Base-by-base conservation (phyloP, 2,797 vertebrate genomes). In the Acomys russatus region DNA sequence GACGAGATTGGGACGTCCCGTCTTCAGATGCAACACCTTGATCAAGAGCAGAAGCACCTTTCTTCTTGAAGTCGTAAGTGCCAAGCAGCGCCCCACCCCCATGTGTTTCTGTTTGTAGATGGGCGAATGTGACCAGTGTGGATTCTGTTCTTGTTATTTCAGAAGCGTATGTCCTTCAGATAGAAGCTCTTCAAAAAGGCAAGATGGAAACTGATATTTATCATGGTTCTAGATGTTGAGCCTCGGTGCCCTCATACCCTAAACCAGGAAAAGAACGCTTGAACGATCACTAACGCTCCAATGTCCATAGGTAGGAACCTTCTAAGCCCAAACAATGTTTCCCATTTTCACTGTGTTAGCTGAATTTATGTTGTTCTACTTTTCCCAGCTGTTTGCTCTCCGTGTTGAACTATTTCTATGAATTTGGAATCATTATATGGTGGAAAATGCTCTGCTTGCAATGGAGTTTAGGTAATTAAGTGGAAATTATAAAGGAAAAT, bases 21-120 rank as follows among this genome's bases (percentile, higher is more conserved):
- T 95, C 85, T 93, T 95, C 12, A 6, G 80, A 92, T 11, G 63
- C 49, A 94, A 23, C 33, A 86, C 28, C 10, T 61, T 38, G 49
- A 77, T 33, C n/a, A 33, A 64, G 89, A 76, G 4, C 10, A 12
- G 14, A 30, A 12, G 20, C 20, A 22, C 9, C 20, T 6, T 15
- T 71, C 49, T 35, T 71, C 68, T 51, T 87, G 51, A 84, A 74
- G 18, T 88, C 91, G 20, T 22, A 74, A 88, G 38, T 66, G 18
- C n/a, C 28, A 74, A 90, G n/a, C 68, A 76, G 71, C 56, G 4
- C 4, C 56, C 17, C 17, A 66, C 6, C 33, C 15, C 22, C 4
- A 7, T 17, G 33, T 51, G 14, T 88, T 91, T 54, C n/a, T 35
- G 71, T 51, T 77, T 95, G n/a, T 17, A 20, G 28, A 49, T 9